Evolutionary conservation across 2,797 vertebrate genomes (phyloP).

Genomic region (Lerista edwardsae): DNA sequence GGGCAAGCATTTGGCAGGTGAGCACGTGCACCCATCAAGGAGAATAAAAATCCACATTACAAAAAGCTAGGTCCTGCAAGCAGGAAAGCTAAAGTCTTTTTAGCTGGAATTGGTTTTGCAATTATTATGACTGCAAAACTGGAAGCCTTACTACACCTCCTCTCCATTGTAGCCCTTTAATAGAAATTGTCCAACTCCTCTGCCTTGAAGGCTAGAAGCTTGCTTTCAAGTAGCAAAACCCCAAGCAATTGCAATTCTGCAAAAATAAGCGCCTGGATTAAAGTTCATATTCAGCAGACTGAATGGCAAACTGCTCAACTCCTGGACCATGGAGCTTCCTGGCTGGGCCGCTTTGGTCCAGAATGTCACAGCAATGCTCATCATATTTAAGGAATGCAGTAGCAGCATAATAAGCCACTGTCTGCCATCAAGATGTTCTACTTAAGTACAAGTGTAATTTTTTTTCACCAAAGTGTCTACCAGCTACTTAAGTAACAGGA

Average conservation of each 20-base stretch:
- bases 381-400: background rate
- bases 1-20: no score
- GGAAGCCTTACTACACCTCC: background rate
- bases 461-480: background rate
- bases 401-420: background rate
- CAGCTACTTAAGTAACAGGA: slow-evolving; percentile 32
- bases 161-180: background rate
- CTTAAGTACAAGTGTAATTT: background rate
- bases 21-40: no score
- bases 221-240: background rate
- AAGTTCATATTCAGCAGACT: background rate
- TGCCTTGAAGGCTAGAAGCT: background rate
- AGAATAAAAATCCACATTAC: background rate
- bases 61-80: background rate
- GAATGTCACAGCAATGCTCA: background rate
- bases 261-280: background rate
- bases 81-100: background rate
- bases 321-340: background rate
- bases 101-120: background rate
- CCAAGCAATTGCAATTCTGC: background rate
- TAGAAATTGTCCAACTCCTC: background rate
- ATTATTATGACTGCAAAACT: background rate
- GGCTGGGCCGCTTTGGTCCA: background rate
- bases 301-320: background rate
- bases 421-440: background rate